Percentiles rank a stretch among this genome's conserved stretches.
Conservation (phyloP, 2,888 invertebrate genomes). For the Agrypnus murinus region DNA sequence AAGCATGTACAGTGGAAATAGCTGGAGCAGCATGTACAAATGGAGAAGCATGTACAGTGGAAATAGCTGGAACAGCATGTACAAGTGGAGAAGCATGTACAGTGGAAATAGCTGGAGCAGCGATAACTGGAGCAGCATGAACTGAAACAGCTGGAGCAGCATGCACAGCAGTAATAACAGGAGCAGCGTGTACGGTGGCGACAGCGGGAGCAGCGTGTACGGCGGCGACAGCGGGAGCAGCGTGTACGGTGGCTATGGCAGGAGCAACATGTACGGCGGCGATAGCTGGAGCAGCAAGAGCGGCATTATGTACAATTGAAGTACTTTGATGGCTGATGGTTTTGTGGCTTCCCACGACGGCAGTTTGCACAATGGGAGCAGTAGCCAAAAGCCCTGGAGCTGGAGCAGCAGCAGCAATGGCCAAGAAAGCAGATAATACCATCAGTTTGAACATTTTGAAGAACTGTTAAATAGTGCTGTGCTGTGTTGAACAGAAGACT, state of each 20-base stretch:
- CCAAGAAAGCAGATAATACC: conserved; percentile 75
- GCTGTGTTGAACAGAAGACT: conserved; percentile 30
- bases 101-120: too few relatives aligned
- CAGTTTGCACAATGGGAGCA: conserved; percentile 62
- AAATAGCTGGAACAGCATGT: too few relatives aligned
- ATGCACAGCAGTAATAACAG: too few relatives aligned
- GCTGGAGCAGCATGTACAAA: too few relatives aligned
- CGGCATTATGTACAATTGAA: conserved; percentile 57
- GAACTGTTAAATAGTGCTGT: conserved; percentile 44
- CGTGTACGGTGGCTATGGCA: conserved; percentile 60
- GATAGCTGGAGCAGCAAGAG: conserved; percentile 65
- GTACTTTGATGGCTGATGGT: conserved; percentile 60
- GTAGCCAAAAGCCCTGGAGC: conserved; percentile 67
- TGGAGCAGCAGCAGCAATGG: conserved; percentile 75
- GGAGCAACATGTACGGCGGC: conserved; percentile 60
- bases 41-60: too few relatives aligned
- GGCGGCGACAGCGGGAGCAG: conserved; percentile 34
- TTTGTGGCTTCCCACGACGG: conserved; percentile 60
- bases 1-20: too few relatives aligned
- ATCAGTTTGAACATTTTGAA: conserved; percentile 65
- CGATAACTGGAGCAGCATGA: too few relatives aligned
- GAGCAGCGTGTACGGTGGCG: too few relatives aligned
- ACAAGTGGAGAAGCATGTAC: too few relatives aligned
- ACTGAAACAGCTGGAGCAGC: too few relatives aligned
- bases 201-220: conserved; percentile 58